Base-by-base conservation (phyloP, 2,888 invertebrate genomes). In the Andrena fulva region DNA sequence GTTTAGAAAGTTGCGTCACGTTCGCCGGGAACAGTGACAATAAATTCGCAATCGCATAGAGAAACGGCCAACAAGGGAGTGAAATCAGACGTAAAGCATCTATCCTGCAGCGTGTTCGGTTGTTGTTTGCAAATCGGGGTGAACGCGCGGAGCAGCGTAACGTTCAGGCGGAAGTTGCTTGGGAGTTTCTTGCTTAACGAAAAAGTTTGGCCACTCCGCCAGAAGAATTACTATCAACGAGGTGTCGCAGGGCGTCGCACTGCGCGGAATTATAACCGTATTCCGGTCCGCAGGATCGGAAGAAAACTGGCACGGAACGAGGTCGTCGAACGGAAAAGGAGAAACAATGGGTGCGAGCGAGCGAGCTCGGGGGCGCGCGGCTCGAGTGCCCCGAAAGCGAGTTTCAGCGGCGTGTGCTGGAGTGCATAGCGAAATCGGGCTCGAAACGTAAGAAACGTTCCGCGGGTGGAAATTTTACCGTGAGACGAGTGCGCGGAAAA, bases 211-310 rank as follows among this genome's bases (percentile, higher is more conserved):
- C 10, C 20, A 56, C 33, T 73, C 27, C 20, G 56, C n/a, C 16
- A 29, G 63, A 77, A 62, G 48, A 63, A 56, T 77, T 20, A 71
- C 69, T 69, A 63, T 54, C 60, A 24, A 20, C 12, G 52, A 62
- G 70, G 71, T 85, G 76, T 63, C 59, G 62, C 73, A 70, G 63
- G 35, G 68, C 67, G 54, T 77, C 66, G 82, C 68, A 78, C 42
- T 78, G 80, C 80, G 82, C 69, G 33, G 75, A 85, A 85, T 85
- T 85, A 75, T 71, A 59, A 64, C 64, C 56, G 68, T 74, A 63
- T 66, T 75, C 66, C 74, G 64, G 69, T 54, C 64, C 54, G 62
- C 62, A 50, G 67, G 64, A 85, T 70, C 72, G 63, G 62, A 60
- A 77, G 78, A 75, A 85, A 75, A 82, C 73, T 78, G 66, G 20